Percentiles rank a stretch among this genome's conserved stretches.
Evolutionary conservation across 2,113 vertebrate species (phyloP).

Genomic region (Elephas maximus): DNA sequence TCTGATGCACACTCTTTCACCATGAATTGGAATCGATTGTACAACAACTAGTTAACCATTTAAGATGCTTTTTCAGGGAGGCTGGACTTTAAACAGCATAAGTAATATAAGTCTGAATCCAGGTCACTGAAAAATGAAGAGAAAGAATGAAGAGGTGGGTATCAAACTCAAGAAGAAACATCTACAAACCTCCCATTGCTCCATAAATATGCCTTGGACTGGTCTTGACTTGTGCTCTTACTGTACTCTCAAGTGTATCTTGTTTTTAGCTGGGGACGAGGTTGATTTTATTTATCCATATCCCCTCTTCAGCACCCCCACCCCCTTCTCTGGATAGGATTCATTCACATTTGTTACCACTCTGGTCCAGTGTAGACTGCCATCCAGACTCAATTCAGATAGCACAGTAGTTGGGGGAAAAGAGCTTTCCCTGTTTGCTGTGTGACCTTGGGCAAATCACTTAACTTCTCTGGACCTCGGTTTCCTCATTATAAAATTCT

Average conservation of each 20-base stretch:
- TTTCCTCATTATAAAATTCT: conserved; percentile 4
- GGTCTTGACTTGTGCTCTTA: not conserved
- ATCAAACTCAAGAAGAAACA: not conserved
- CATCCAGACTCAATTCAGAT: not conserved
- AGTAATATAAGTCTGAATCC: not conserved
- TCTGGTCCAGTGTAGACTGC: not conserved
- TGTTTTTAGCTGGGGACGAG: not conserved
- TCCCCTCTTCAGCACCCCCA: not conserved
- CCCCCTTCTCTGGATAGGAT: not conserved
- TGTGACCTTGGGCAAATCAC: not conserved
- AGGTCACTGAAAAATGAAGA: not conserved
- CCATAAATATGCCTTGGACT: not conserved
- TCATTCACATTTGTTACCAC: not conserved
- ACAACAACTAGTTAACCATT: not conserved
- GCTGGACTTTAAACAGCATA: not conserved
- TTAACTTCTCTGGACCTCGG: conserved; percentile 37
- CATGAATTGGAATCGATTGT: not conserved
- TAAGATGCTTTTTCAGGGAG: not conserved
- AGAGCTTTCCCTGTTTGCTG: not conserved
- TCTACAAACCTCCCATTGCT: not conserved
- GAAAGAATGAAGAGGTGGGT: not conserved
- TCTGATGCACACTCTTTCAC: too few species aligned
- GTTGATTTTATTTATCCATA: conserved; percentile 20
- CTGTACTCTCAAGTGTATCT: not conserved
- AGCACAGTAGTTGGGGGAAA: not conserved